These are phyloP conservation scores for Harpegnathos saltator DNA, from an alignment of 1,140 invertebrate species.

Conservation along the genomic window DNA sequence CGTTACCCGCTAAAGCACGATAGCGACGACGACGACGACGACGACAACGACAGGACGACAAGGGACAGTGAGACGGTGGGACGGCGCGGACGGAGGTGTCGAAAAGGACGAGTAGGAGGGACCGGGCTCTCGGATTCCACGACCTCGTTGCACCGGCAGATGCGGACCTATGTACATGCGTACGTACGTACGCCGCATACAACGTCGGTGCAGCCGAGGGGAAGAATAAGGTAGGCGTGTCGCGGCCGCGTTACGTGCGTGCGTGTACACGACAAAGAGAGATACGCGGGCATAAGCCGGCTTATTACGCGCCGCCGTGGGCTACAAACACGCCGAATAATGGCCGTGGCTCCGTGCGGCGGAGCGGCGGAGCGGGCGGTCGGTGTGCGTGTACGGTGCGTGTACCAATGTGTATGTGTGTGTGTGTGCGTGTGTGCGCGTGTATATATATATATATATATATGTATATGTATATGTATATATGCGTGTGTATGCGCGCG, in stretches of 20 bases:
- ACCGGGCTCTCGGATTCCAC: conserved; percentile 45
- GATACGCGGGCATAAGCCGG: conserved; percentile 74
- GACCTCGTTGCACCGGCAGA: conserved; percentile 66
- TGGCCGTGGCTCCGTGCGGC: conserved; percentile 69
- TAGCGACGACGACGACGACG: conserved; percentile 15
- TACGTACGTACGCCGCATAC: conserved; percentile 56
- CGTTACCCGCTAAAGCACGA: conserved; percentile 7
- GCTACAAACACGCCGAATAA: conserved; percentile 80
- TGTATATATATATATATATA: not conserved
- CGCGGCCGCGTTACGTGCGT: conserved; percentile 72
- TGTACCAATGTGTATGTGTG: conserved; percentile 28
- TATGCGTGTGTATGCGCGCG: conserved; percentile 27
- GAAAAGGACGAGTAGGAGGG: conserved; percentile 54
- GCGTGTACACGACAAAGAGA: conserved; percentile 73
- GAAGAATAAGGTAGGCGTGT: conserved; percentile 77
- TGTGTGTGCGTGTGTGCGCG: conserved; percentile 49
- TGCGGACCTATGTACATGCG: conserved; percentile 55
- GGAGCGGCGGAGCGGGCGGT: too few species aligned
- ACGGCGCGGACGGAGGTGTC: conserved; percentile 57
- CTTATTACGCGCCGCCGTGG: conserved; percentile 76
- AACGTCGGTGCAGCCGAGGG: conserved; percentile 32
- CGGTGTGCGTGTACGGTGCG: too few species aligned
- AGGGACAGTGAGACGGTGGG: not conserved
- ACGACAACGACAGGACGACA: conserved; percentile 30
- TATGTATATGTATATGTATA: conserved; percentile 10